Evolutionary conservation across 1,140 invertebrate species (phyloP), one percentile per base, ranked within the genome.

Genomic region (Ptiloglossa arizonensis): DNA sequence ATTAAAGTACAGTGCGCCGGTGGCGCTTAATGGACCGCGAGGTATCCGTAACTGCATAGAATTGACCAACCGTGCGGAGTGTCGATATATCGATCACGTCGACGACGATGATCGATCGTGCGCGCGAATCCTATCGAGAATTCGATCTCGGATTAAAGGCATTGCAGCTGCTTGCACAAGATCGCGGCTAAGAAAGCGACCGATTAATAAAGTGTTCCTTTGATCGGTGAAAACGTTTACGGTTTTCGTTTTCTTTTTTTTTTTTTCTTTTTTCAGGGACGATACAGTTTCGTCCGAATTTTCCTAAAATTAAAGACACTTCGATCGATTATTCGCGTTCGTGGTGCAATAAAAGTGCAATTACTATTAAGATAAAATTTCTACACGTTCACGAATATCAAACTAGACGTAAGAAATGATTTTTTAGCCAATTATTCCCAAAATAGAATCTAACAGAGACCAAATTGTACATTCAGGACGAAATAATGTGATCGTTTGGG

Each of bases 21-120:
- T 77, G 75, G 57, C 52, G 46, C 32, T 81, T 78, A 85, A 85
- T 78, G 62, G 68, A 66, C 60, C 41, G 63, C 56, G 64, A 82
- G 75, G 60, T 57, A 52, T 68, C 69, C 38, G 29, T 46, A 35
- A 67, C 56, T 69, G 50, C 35, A 74, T 27, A 54, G 66, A 71
- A 83, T 84, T 54, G 66, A 59, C 44, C 76, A 66, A 35, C 52
- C 72, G 35, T 13, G 19, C 44, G 35, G 24, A 56, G 64, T 59
- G 68, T 67, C 80, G 68, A 68, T 67, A 56, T 82, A 83, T 83
- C 82, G 81, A 83, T 83, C 81, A 79, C 70, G 80, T 79, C 70
- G 57, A 22, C 35, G 35, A 38, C 75, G 79, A 87, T 88, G 86
- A 88, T 87, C 86, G 87, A 88, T 88, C 71, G 80, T 59, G 46